Percentiles rank a stretch among this genome's conserved stretches.
These are phyloP conservation scores for Ischnura elegans DNA, from an alignment of 2,888 invertebrate genomes.

Conservation along the genomic window DNA sequence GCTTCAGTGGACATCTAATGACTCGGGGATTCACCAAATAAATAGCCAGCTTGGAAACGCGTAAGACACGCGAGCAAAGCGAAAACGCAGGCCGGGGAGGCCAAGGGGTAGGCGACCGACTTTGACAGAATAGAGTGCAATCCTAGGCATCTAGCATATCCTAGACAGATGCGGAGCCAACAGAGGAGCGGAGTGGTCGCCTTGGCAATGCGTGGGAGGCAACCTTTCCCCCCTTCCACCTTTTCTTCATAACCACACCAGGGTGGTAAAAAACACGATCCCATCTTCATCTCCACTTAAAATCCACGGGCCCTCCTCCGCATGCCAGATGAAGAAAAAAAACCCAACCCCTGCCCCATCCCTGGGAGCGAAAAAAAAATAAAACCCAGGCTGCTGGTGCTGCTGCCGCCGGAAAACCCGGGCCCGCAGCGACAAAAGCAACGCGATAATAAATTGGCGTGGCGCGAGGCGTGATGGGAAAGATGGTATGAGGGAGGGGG, in stretches of 20 bases:
- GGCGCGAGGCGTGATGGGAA: constrained; percentile 65
- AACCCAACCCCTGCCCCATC: neutral
- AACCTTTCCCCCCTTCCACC: neutral
- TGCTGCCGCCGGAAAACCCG: constrained; percentile 44
- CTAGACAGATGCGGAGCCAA: too few species aligned
- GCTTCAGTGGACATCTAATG: too few species aligned
- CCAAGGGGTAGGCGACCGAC: too few species aligned
- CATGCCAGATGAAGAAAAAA: neutral
- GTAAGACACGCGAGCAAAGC: too few species aligned
- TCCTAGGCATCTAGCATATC: too few species aligned
- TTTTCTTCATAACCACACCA: constrained; percentile 26
- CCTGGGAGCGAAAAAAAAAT: neutral
- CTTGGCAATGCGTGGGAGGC: too few species aligned
- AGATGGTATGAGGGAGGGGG: constrained; percentile 6
- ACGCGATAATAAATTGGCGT: constrained; percentile 65
- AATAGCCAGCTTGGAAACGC: too few species aligned
- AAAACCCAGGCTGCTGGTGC: neutral
- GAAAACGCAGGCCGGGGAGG: too few species aligned
- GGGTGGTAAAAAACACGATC: neutral
- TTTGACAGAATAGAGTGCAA: too few species aligned
- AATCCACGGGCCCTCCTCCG: neutral
- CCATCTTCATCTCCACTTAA: constrained; percentile 20
- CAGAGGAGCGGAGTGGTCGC: too few species aligned
- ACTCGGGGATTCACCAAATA: too few species aligned
- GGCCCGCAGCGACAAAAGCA: constrained; percentile 63